Evolutionary conservation across 2,113 vertebrate genomes (phyloP).

Genomic region (Tyto alba): DNA sequence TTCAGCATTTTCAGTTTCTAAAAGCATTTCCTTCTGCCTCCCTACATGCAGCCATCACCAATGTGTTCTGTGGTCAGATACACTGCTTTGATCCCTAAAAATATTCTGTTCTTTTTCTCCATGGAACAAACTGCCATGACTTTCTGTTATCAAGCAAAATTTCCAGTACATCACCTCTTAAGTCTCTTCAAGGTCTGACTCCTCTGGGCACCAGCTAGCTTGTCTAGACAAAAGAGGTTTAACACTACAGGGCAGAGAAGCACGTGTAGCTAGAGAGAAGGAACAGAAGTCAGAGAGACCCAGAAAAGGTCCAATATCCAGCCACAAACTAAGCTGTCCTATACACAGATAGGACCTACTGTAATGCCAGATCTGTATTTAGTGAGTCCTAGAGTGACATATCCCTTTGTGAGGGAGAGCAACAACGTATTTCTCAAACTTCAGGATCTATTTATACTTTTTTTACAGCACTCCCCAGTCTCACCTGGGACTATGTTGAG

Average conservation of each 20-base stretch:
- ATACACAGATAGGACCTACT: neutral
- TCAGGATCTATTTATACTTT: neutral
- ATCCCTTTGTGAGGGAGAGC: neutral
- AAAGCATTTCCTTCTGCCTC: neutral
- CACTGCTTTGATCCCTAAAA: neutral
- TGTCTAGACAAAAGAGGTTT: neutral
- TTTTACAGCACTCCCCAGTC: neutral
- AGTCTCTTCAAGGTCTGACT: neutral
- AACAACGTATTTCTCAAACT: neutral
- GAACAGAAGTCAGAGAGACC: neutral
- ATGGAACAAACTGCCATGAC: neutral
- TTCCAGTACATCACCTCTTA: neutral
- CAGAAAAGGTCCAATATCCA: neutral
- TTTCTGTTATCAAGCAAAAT: neutral
- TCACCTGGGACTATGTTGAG: neutral
- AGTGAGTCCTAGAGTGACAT: neutral
- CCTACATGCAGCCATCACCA: neutral
- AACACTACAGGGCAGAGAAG: neutral
- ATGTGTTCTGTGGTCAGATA: neutral
- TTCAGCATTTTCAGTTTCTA: neutral
- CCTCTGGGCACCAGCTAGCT: neutral
- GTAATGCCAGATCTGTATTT: neutral
- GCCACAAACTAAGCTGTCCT: neutral
- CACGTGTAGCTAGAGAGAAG: neutral
- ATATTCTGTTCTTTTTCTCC: neutral